These are phyloP conservation scores for Acrossocheilus wenchowensis DNA, from an alignment of 2,797 vertebrate species.

Conservation along the genomic window DNA sequence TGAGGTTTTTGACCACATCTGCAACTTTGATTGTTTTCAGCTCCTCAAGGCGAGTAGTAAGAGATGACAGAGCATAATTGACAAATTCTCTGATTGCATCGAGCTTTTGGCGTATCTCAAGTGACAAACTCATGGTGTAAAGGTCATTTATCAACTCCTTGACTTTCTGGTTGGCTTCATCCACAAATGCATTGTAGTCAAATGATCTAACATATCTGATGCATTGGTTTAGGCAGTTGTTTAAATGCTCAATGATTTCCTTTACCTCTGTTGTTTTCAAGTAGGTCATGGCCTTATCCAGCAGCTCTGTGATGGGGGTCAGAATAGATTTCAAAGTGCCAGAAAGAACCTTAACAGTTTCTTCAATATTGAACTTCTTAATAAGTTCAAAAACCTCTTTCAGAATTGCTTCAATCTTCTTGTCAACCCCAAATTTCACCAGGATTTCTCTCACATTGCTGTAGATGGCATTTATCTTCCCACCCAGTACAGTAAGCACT, in stretches of 20 bases:
- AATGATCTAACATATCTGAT: conserved; percentile 79
- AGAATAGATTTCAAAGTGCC: conserved; percentile 74
- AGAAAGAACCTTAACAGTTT: conserved; percentile 75
- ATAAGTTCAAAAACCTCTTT: conserved; percentile 79
- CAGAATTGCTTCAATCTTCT: conserved; percentile 78
- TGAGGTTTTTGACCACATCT: conserved; percentile 65
- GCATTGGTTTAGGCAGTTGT: conserved; percentile 75
- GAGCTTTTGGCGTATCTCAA: conserved; percentile 86
- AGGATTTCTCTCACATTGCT: conserved; percentile 76
- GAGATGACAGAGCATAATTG: conserved; percentile 68
- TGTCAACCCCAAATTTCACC: conserved; percentile 80
- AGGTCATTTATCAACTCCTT: conserved; percentile 68
- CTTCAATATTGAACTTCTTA: conserved; percentile 80
- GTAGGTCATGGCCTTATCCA: conserved; percentile 72
- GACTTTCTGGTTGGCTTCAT: conserved; percentile 78
- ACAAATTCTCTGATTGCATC: conserved; percentile 74
- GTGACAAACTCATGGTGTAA: conserved; percentile 78
- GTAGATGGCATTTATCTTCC: conserved; percentile 78
- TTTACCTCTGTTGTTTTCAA: conserved; percentile 81
- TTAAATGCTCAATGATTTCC: conserved; percentile 79
- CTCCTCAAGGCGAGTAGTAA: conserved; percentile 69
- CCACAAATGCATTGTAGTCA: conserved; percentile 85
- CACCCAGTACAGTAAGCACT: conserved; percentile 76
- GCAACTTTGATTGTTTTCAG: conserved; percentile 80
- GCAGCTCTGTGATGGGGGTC: conserved; percentile 69